Conservation (phyloP, 2,888 invertebrate species). For the Ecliptopera silaceata region DNA sequence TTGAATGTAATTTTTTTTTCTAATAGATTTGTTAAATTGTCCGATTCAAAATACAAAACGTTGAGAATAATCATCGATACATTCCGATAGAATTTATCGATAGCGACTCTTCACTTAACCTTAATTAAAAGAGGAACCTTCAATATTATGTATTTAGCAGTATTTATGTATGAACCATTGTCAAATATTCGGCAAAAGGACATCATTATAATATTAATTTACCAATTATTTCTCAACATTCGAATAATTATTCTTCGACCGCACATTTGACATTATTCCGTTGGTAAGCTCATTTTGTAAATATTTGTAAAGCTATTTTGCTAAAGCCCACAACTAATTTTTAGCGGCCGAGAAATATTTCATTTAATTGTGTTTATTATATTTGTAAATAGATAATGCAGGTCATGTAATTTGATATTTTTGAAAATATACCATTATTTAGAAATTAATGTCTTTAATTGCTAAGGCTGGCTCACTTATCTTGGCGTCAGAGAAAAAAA, state of each 20-base stretch:
- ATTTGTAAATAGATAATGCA: conserved; percentile 81
- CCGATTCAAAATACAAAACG: neutral
- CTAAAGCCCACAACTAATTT: conserved; percentile 34
- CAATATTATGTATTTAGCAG: conserved; percentile 3
- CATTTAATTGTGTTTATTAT: conserved; percentile 67
- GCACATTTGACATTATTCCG: neutral
- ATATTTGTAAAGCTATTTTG: conserved; percentile 23
- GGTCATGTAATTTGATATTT: conserved; percentile 82
- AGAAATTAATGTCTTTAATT: conserved; percentile 55
- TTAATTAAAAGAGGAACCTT: neutral
- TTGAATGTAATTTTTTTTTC: neutral
- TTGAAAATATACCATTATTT: conserved; percentile 83
- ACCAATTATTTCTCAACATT: neutral
- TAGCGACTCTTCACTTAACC: conserved; percentile 14
- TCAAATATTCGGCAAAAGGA: neutral
- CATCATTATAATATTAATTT: neutral
- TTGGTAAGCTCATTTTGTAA: conserved; percentile 42
- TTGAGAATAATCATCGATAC: conserved; percentile 15
- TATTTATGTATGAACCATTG: conserved; percentile 1
- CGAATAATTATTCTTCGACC: neutral
- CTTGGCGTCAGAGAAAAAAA: too few relatives aligned
- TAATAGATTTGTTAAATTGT: neutral
- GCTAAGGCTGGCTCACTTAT: too few relatives aligned
- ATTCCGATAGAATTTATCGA: conserved; percentile 15
- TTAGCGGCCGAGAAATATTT: conserved; percentile 52